Percentiles rank a stretch among this genome's conserved stretches.
Evolutionary conservation across 2,797 vertebrate genomes (phyloP).

Genomic region (Neomorphus geoffroyi): DNA sequence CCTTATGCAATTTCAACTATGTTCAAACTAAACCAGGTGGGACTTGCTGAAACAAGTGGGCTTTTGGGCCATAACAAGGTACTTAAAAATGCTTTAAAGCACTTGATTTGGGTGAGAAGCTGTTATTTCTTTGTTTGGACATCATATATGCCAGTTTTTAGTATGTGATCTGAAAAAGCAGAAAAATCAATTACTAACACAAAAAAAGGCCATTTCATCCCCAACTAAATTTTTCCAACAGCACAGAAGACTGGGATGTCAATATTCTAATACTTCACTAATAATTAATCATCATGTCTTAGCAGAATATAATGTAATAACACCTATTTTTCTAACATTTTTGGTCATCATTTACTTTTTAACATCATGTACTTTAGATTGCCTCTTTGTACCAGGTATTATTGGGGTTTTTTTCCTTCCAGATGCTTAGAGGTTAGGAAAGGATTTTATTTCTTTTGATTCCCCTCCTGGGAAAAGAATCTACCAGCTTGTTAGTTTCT

Average conservation of each 20-base stretch:
- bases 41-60: neutral
- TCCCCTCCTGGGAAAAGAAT: neutral
- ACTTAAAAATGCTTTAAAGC: neutral
- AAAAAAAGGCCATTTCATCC: neutral
- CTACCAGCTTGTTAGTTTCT: neutral
- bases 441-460: constrained; percentile 11
- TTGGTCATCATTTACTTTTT: neutral
- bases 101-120: neutral
- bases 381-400: neutral
- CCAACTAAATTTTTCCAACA: neutral
- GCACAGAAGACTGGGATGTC: neutral
- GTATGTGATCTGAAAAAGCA: neutral
- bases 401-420: neutral
- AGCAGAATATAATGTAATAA: neutral
- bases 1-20: neutral
- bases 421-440: neutral
- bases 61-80: neutral
- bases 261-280: neutral
- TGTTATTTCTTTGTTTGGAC: neutral
- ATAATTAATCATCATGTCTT: neutral
- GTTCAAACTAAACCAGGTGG: neutral
- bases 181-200: neutral
- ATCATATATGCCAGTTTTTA: neutral
- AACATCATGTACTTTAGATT: neutral
- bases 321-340: neutral